Percentiles rank a stretch among this genome's conserved stretches.
These are phyloP conservation scores for Drosophila neonasuta DNA, from an alignment of 2,888 invertebrate genomes.

Conservation along the genomic window DNA sequence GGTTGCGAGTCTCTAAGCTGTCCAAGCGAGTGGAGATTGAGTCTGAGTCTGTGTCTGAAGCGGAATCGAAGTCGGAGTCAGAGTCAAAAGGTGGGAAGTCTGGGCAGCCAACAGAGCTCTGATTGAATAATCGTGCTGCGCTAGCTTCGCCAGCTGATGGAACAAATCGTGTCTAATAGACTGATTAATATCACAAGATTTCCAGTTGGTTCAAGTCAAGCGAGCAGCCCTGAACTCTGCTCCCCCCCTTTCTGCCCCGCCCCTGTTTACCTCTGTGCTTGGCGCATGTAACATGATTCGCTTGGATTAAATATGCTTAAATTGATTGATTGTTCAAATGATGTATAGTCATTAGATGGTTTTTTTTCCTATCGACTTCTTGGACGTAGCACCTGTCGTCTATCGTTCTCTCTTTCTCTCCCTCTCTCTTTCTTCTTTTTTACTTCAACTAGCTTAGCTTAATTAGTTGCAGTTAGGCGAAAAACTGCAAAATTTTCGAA, in stretches of 20 bases:
- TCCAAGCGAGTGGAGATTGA: background rate
- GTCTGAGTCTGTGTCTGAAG: background rate
- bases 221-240: constrained; percentile 45
- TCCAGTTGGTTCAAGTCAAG: constrained; percentile 59
- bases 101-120: constrained; percentile 60
- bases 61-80: background rate
- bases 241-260: background rate
- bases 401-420: background rate
- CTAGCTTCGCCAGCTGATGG: constrained; percentile 38
- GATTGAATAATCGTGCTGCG: constrained; percentile 73
- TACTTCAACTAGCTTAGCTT: constrained; percentile 31
- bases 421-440: background rate
- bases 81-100: background rate
- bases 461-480: constrained; percentile 73
- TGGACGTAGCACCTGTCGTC: constrained; percentile 37
- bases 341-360: constrained; percentile 75
- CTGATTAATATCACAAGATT: constrained; percentile 77
- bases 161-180: constrained; percentile 78
- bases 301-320: constrained; percentile 79
- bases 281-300: constrained; percentile 73
- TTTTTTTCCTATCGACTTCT: constrained; percentile 27
- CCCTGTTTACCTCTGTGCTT: background rate
- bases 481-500: constrained; percentile 48
- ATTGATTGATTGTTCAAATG: constrained; percentile 81
- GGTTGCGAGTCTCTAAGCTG: background rate